Evolutionary conservation across 2,797 vertebrate species (phyloP), one percentile per base, ranked within the genome.

Genomic region (Loris lydekkerianus): DNA sequence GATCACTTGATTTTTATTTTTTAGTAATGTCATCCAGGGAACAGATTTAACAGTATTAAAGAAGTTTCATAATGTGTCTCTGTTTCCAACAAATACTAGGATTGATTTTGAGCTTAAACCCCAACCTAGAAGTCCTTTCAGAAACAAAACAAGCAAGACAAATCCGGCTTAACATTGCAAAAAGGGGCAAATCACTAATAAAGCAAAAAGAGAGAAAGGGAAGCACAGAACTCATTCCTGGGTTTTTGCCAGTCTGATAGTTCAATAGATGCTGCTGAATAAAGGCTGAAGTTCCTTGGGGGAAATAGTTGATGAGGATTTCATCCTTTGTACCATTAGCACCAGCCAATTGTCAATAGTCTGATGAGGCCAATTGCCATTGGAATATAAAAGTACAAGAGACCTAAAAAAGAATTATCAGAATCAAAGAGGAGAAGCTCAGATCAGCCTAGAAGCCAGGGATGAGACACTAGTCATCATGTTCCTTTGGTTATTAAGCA

Each of bases 81-180:
- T 89, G 25, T 81, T 94, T 86, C 46, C 76, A 11, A 5, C 3
- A n/a, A 77, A 10, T 77, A 27, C 7, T 73, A 91, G 14, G 25
- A 91, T 27, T 89, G 61, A 78, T 82, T 90, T 95, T 95, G 85
- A 91, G 17, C 29, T 77, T 89, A 49, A 93, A 82, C 7, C 7
- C 10, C 40, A 94, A 85, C 40, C 49, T 13, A 31, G 43, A 94
- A 67, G 11, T 85, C 58, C 5, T 88, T 93, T 92, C 25, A 78
- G 78, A 94, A 86, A 88, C 15, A 49, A 93, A 92, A 77, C 10
- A 65, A 85, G 49, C 3, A 83, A 77, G 17, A 76, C 56, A 90
- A 90, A 92, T 15, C 23, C 11, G 0, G 75, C 10, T 63, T 96
- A 25, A 46, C 84, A 49, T 18, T 61, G 37, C 18, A 43, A 92